Base-by-base conservation (phyloP, 2,113 vertebrate genomes). In the Leptocoma aspasia region DNA sequence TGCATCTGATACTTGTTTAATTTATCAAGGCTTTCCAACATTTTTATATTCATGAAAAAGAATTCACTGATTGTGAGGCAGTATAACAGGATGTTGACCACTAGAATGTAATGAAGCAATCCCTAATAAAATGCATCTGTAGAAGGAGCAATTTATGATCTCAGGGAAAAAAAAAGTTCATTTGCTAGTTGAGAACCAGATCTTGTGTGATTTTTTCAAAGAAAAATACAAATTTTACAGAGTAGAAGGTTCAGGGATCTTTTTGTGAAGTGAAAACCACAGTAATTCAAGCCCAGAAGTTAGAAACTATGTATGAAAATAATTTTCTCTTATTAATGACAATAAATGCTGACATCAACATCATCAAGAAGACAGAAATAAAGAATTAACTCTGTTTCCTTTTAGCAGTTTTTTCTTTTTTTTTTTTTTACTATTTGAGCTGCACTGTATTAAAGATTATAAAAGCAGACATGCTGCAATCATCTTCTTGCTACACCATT, bases 21-120 rank as follows among this genome's bases (percentile, higher is more conserved):
- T 72, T 86, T 56, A 68, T 26, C 64, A 95, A 64, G 61, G 24
- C 17, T 81, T 89, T 92, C 47, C 42, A 66, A n/a, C 65, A 42
- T 45, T 54, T 93, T 88, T 69, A 77, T 70, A 61, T 21, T 77
- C 7, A 47, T 42, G 35, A 73, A 69, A 65, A 94, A 64, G n/a
- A 86, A 86, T 73, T 80, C 35, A 72, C 21, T 41, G 66, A 65
- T 49, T 78, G 35, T 66, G 27, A 82, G 16, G 52, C 47, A 78
- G 21, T 59, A 26, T 31, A 86, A 86, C 39, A 70, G 41, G 27
- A 73, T 83, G 83, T 52, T 78, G 69, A 80, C 76, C 75, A 83
- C 59, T 78, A 86, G 83, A 94, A 95, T 73, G 86, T 28, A 91
- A 76, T 95, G 57, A 96, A 90, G 87, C 68, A 91, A 97, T 68